phyloP scores from a whole-genome alignment of 1,140 invertebrate genomes.

The Forficula auricularia region DNA sequence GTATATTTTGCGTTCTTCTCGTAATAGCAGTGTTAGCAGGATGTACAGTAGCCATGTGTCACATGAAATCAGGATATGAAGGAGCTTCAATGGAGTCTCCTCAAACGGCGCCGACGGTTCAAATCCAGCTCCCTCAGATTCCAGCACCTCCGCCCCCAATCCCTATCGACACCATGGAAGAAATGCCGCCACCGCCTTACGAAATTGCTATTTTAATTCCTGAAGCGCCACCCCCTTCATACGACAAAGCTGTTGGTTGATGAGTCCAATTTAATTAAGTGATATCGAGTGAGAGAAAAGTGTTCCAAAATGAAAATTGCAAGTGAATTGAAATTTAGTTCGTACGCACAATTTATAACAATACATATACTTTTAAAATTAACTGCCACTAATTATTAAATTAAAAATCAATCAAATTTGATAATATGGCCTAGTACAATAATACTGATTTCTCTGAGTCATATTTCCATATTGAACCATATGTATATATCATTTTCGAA shows the following conservation, averaged over 20 bases:
- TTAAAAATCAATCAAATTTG: too few relatives aligned
- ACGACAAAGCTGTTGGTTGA: constrained; percentile 43
- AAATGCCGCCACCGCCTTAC: constrained; percentile 38
- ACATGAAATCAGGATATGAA: constrained; percentile 11
- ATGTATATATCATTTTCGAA: too few relatives aligned
- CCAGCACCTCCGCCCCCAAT: constrained; percentile 27
- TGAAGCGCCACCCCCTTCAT: constrained; percentile 43
- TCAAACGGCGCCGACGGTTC: background rate
- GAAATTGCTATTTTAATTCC: constrained; percentile 47
- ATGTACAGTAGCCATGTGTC: constrained; percentile 29
- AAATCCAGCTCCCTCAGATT: constrained; percentile 9
- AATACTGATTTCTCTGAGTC: too few relatives aligned
- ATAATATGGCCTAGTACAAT: too few relatives aligned
- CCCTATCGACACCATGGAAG: constrained; percentile 12
- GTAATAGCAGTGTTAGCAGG: constrained; percentile 39
- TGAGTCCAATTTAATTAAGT: constrained; percentile 11
- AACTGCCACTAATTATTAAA: too few relatives aligned
- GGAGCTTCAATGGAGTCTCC: background rate
- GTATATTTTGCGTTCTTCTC: constrained; percentile 43
- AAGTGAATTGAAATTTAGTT: background rate
- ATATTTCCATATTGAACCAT: too few relatives aligned
- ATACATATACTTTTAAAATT: background rate
- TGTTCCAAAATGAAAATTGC: background rate
- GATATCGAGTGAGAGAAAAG: background rate
- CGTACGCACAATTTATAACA: background rate